Percentiles rank a stretch among this genome's conserved stretches.
Evolutionary conservation across 2,888 invertebrate species (phyloP).

Genomic region (Nasonia oneida): DNA sequence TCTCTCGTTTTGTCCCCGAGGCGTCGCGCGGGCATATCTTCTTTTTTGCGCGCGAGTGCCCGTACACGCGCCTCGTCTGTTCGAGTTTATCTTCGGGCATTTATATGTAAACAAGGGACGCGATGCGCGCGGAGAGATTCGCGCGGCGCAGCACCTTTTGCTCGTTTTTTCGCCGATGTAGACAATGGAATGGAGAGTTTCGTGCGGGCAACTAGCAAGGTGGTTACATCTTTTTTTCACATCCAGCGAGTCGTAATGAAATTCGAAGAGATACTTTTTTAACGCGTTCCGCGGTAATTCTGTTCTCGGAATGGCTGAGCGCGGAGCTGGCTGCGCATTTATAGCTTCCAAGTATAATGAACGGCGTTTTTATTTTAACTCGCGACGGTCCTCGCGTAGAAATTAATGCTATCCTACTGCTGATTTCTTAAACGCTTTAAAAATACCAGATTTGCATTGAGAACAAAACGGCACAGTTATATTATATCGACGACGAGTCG

Average conservation of each 20-base stretch:
- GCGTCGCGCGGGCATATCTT: neutral
- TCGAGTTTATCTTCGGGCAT: constrained; percentile 57
- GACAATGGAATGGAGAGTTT: constrained; percentile 3
- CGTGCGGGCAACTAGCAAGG: neutral
- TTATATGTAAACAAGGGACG: constrained; percentile 60
- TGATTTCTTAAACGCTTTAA: too few species aligned
- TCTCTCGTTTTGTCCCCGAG: constrained; percentile 31
- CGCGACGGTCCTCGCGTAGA: too few species aligned
- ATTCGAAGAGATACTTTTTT: neutral
- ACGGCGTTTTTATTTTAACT: neutral
- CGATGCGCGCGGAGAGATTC: constrained; percentile 24
- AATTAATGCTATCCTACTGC: too few species aligned
- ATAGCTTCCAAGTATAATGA: neutral
- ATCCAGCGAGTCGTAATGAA: neutral
- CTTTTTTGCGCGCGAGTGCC: constrained; percentile 1
- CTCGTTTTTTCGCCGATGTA: neutral
- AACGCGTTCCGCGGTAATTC: neutral
- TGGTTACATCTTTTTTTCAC: neutral
- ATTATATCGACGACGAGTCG: neutral
- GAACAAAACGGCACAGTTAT: neutral
- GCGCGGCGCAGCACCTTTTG: constrained; percentile 9
- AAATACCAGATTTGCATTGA: constrained; percentile 25
- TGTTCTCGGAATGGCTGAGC: neutral
- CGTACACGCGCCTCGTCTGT: constrained; percentile 17
- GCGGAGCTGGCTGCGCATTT: neutral